phyloP scores from a whole-genome alignment of 2,113 vertebrate genomes.

The Onychostoma macrolepis region DNA sequence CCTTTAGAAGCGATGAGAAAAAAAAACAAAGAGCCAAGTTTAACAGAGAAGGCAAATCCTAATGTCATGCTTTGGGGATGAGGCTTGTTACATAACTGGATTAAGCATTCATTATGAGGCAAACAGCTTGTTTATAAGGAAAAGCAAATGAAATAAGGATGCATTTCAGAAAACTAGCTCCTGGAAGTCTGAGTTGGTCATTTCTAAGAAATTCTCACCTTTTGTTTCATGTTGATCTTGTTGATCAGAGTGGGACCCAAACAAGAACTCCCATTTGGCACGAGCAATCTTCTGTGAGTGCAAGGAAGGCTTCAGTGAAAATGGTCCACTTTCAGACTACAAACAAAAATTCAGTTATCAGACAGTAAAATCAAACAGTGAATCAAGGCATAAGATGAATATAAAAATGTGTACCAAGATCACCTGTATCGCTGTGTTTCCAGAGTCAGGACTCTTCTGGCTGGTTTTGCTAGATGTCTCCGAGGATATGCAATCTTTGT shows the following conservation, averaged over 20 bases:
- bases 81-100: conserved; percentile 66
- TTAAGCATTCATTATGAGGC: conserved; percentile 57
- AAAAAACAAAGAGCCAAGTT: conserved; percentile 1
- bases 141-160: conserved; percentile 11
- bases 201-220: conserved; percentile 51
- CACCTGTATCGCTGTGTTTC: conserved; percentile 70
- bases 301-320: conserved; percentile 72
- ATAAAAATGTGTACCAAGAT: background rate
- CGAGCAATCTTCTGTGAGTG: conserved; percentile 89
- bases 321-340: conserved; percentile 71
- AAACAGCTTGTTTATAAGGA: conserved; percentile 54
- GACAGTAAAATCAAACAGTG: background rate
- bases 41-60: background rate
- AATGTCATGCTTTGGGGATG: conserved; percentile 25
- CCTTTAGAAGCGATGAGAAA: background rate
- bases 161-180: background rate
- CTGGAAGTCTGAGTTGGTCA: background rate
- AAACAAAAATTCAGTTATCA: conserved; percentile 18
- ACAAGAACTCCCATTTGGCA: conserved; percentile 98
- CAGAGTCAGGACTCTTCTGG: conserved; percentile 58
- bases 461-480: conserved; percentile 69
- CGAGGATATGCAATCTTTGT: conserved; percentile 64
- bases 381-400: background rate
- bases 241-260: conserved; percentile 74
- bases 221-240: conserved; percentile 19